phyloP scores from a whole-genome alignment of 2,113 vertebrate genomes.

The Menura novaehollandiae region DNA sequence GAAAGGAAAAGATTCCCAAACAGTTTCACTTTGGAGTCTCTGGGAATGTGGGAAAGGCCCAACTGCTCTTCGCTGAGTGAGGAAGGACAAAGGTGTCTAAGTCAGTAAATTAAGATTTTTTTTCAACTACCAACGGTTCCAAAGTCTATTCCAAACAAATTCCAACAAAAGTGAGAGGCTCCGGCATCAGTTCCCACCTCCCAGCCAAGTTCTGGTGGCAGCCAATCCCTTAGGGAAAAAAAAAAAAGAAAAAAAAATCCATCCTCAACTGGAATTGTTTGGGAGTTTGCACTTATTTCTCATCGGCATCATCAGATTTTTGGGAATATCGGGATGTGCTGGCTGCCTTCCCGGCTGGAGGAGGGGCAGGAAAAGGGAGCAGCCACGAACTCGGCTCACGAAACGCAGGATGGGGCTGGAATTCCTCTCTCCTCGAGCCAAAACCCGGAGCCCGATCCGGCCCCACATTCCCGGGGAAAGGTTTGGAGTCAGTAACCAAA shows the following conservation, averaged over 20 bases:
- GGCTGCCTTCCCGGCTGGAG: constrained; percentile 8
- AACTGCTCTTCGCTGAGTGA: neutral
- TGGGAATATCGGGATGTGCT: neutral
- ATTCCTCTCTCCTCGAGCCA: neutral
- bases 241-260: neutral
- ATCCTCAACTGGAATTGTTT: neutral
- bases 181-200: neutral
- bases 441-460: neutral
- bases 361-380: constrained; percentile 28
- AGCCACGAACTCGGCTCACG: neutral
- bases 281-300: neutral
- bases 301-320: neutral
- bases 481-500: neutral
- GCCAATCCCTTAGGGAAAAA: neutral
- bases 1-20: neutral
- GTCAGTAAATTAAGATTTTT: neutral
- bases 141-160: constrained; percentile 10
- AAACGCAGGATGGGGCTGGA: neutral
- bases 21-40: constrained; percentile 10
- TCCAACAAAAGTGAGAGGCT: constrained; percentile 16
- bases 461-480: neutral
- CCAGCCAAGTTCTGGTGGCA: neutral
- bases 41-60: constrained; percentile 2
- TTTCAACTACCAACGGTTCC: constrained; percentile 8
- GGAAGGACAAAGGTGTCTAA: neutral